Evolutionary conservation across 2,888 invertebrate species (phyloP).

Genomic region (Parasteatoda lunata): DNA sequence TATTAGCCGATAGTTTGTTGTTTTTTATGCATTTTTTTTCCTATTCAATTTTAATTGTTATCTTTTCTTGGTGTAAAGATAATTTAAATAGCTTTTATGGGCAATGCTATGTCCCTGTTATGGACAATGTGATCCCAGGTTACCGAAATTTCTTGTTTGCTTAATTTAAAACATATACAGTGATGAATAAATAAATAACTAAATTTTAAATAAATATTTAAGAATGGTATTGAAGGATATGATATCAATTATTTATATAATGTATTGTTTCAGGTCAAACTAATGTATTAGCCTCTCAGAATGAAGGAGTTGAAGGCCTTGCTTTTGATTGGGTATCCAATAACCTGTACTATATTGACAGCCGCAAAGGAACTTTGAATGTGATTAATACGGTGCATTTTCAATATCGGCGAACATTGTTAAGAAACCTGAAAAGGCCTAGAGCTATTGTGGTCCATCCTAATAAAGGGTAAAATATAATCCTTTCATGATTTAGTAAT

Average conservation of each 20-base stretch:
- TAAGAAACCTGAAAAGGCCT: conserved; percentile 92
- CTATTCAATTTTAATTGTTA: no score
- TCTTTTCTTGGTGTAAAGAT: no score
- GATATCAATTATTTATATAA: not conserved
- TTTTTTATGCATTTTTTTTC: no score
- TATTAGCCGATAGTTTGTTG: no score
- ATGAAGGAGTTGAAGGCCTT: conserved; percentile 96
- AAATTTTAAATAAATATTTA: no score
- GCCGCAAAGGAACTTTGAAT: conserved; percentile 93
- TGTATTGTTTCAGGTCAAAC: conserved; percentile 79
- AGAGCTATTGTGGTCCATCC: conserved; percentile 98
- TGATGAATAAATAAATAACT: no score
- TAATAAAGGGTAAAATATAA: conserved; percentile 82
- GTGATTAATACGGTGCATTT: conserved; percentile 91
- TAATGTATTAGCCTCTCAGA: conserved; percentile 94
- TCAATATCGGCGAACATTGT: conserved; percentile 85
- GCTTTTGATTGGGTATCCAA: conserved; percentile 97
- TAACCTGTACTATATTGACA: conserved; percentile 95
- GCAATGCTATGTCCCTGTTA: no score
- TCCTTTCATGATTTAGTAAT: not conserved
- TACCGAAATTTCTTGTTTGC: no score
- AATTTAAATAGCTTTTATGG: no score
- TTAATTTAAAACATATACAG: no score
- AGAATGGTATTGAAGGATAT: not conserved
- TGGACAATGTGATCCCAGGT: no score